A percentile compares a stretch with the other conserved stretches of the same genome.
phyloP scores from a whole-genome alignment of 2,888 invertebrate species.

The Ommatoiulus sabulosus region DNA sequence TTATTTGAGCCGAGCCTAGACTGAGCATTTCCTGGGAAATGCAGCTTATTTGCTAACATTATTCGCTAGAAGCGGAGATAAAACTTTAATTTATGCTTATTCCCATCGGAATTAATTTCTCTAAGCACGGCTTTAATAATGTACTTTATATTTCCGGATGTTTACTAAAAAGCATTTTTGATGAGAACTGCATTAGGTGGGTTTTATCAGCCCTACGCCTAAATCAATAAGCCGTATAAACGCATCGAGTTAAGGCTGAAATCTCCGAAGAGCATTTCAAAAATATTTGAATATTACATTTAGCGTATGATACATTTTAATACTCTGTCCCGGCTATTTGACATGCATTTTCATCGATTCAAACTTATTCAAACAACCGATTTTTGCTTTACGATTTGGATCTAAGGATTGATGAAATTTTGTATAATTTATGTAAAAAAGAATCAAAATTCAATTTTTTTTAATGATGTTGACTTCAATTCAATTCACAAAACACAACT shows the following conservation, averaged over 20 bases:
- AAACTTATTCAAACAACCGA: too few species aligned
- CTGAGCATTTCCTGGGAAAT: neutral
- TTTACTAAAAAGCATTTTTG: conserved; percentile 45
- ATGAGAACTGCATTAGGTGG: conserved; percentile 15
- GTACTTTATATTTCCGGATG: conserved; percentile 6
- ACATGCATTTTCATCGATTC: too few species aligned
- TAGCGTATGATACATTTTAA: conserved; percentile 12
- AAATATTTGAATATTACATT: conserved; percentile 29
- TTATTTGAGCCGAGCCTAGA: neutral
- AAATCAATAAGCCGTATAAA: conserved; percentile 28
- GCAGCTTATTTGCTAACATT: conserved; percentile 38
- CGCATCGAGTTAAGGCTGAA: neutral
- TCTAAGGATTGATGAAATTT: too few species aligned
- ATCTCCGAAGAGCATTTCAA: conserved; percentile 32
- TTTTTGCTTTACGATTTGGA: too few species aligned
- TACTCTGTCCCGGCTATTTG: neutral
- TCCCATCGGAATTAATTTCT: conserved; percentile 27
- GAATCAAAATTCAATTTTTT: too few species aligned
- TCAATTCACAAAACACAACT: too few species aligned
- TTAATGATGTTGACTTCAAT: too few species aligned
- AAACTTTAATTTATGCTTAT: conserved; percentile 24
- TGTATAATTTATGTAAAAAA: too few species aligned
- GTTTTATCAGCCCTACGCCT: neutral
- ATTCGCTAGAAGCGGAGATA: neutral
- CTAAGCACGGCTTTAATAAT: conserved; percentile 44